These are phyloP conservation scores for Drosophila percnosoma DNA, from an alignment of 2,888 invertebrate genomes.

Conservation along the genomic window DNA sequence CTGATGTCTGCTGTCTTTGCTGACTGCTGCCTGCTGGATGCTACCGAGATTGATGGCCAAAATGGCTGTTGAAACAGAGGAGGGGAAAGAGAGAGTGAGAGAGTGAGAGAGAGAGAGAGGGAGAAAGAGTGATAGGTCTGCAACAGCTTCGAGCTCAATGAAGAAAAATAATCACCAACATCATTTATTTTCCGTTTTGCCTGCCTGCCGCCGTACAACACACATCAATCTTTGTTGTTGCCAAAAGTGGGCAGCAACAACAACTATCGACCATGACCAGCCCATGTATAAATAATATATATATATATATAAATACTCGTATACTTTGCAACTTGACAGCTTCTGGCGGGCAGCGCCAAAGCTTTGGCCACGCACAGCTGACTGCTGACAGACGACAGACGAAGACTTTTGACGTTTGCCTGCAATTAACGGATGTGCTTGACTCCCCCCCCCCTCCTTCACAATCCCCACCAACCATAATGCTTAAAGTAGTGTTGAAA, in stretches of 20 bases:
- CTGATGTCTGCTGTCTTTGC: slow-evolving; percentile 30
- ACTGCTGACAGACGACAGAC: slow-evolving; percentile 57
- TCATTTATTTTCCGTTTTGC: slow-evolving; percentile 83
- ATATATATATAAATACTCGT: slow-evolving; percentile 28
- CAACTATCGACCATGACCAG: slow-evolving; percentile 75
- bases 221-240: slow-evolving; percentile 83
- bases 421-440: slow-evolving; percentile 81
- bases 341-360: slow-evolving; percentile 65
- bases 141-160: slow-evolving; percentile 75
- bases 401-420: slow-evolving; percentile 83
- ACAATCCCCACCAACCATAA: neutral
- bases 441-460: slow-evolving; percentile 5
- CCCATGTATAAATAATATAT: slow-evolving; percentile 17
- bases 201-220: slow-evolving; percentile 76
- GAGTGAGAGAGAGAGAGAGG: slow-evolving; percentile 9
- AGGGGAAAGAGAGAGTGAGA: slow-evolving; percentile 17
- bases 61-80: slow-evolving; percentile 78
- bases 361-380: slow-evolving; percentile 65
- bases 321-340: slow-evolving; percentile 70
- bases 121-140: slow-evolving; percentile 18
- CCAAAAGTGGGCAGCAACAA: slow-evolving; percentile 67
- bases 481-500: slow-evolving; percentile 66
- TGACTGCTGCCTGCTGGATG: slow-evolving; percentile 59
- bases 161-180: slow-evolving; percentile 84
- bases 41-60: slow-evolving; percentile 73